Evolutionary conservation across 1,140 invertebrate genomes (phyloP).

Genomic region (Anagrus nilaparvatae): DNA sequence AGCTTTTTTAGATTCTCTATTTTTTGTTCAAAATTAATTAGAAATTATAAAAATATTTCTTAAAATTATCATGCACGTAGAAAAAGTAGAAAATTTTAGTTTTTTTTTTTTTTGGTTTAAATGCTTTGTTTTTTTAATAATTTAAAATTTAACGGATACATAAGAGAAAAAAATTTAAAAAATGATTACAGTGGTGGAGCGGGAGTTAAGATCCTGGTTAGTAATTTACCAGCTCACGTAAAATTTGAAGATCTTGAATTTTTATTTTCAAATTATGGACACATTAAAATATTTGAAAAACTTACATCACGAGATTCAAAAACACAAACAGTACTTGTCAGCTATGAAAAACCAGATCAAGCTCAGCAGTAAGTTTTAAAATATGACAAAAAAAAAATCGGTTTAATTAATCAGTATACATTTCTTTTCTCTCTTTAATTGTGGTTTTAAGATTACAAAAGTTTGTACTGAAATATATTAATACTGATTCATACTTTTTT

Average conservation of each 20-base stretch:
- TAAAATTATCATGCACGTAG: too few relatives aligned
- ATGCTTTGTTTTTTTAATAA: constrained; percentile 6
- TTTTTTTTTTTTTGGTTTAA: too few relatives aligned
- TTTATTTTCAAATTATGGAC: constrained; percentile 68
- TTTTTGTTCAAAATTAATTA: too few relatives aligned
- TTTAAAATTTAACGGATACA: neutral
- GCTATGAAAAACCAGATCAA: constrained; percentile 78
- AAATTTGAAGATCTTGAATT: constrained; percentile 77
- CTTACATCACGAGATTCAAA: constrained; percentile 65
- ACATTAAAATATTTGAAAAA: constrained; percentile 76
- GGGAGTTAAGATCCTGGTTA: constrained; percentile 73
- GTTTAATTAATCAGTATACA: too few relatives aligned
- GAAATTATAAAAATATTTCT: too few relatives aligned
- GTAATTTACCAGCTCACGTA: constrained; percentile 71
- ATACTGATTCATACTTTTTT: too few relatives aligned
- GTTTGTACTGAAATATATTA: too few relatives aligned
- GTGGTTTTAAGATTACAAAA: too few relatives aligned
- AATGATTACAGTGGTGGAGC: constrained; percentile 48
- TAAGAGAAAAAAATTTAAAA: neutral
- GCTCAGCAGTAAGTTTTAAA: constrained; percentile 74
- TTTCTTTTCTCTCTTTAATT: too few relatives aligned
- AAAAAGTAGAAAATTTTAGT: too few relatives aligned
- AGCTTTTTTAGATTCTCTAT: too few relatives aligned
- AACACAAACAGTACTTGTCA: constrained; percentile 70
- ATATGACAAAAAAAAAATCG: too few relatives aligned